phyloP scores from a whole-genome alignment of 1,140 invertebrate genomes.

The Episyrphus balteatus region DNA sequence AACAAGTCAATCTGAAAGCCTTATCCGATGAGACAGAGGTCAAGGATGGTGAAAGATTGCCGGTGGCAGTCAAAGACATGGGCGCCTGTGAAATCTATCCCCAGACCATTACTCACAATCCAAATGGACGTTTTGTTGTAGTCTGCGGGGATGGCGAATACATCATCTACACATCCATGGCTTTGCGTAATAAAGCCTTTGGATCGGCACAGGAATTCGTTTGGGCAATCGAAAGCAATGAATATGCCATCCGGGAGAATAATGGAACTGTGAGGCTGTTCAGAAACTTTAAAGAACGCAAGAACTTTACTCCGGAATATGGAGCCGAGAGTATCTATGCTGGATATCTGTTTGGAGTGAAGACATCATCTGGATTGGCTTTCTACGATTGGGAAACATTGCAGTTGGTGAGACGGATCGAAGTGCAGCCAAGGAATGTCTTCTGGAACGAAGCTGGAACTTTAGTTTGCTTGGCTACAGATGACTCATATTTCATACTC shows the following conservation, averaged over 20 bases:
- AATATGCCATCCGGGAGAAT: slow-evolving; percentile 88
- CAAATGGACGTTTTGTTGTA: slow-evolving; percentile 96
- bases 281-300: slow-evolving; percentile 97
- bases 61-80: slow-evolving; percentile 95
- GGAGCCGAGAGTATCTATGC: slow-evolving; percentile 95
- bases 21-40: slow-evolving; percentile 48
- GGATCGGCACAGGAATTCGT: slow-evolving; percentile 98
- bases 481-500: slow-evolving; percentile 93
- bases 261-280: slow-evolving; percentile 86
- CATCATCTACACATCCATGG: slow-evolving; percentile 99
- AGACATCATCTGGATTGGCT: slow-evolving; percentile 78
- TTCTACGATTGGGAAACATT: slow-evolving; percentile 98
- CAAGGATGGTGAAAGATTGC: slow-evolving; percentile 85
- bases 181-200: slow-evolving; percentile 95
- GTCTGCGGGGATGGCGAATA: slow-evolving; percentile 99
- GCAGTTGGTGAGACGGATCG: slow-evolving; percentile 70
- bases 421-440: slow-evolving; percentile 52
- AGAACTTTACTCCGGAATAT: slow-evolving; percentile 90
- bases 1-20: slow-evolving; percentile 66
- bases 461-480: slow-evolving; percentile 85
- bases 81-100: slow-evolving; percentile 99
- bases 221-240: slow-evolving; percentile 94
- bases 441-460: slow-evolving; percentile 97
- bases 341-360: slow-evolving; percentile 87
- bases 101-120: slow-evolving; percentile 96